Evolutionary conservation across 64 coral and sea anemone genomes (phyloP).

Genomic region (Anthopleura sola): DNA sequence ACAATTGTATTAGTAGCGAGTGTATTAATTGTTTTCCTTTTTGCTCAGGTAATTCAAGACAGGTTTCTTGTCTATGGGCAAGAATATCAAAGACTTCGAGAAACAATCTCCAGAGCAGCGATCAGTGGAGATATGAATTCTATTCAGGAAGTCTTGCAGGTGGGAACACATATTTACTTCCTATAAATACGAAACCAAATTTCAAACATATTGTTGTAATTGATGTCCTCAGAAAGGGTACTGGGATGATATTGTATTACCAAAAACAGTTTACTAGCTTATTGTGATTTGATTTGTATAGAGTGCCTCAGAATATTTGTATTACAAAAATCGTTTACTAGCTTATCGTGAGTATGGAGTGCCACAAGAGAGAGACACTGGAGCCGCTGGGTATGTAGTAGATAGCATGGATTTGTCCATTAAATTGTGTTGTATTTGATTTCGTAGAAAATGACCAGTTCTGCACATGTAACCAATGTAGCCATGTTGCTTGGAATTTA

Average conservation of each 20-base stretch:
- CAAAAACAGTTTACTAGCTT: too few relatives aligned
- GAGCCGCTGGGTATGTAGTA: neutral
- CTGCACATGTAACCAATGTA: neutral
- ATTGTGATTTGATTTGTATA: too few relatives aligned
- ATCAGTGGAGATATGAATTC: constrained; percentile 35
- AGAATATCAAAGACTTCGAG: constrained; percentile 37
- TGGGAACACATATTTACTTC: neutral
- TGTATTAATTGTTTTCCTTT: too few relatives aligned
- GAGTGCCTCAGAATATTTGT: too few relatives aligned
- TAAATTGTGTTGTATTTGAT: neutral
- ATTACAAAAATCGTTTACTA: too few relatives aligned
- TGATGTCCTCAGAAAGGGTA: too few relatives aligned
- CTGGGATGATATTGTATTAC: too few relatives aligned
- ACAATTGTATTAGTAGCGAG: too few relatives aligned
- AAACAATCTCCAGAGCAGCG: constrained; percentile 34
- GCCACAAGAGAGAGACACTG: neutral
- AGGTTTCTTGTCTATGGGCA: constrained; percentile 48
- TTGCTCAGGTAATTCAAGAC: constrained; percentile 46
- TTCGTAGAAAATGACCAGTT: neutral
- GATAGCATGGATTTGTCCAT: neutral
- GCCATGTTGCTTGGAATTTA: neutral
- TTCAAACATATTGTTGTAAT: too few relatives aligned
- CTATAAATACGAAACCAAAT: too few relatives aligned
- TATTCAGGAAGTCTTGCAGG: constrained; percentile 17
- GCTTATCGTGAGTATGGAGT: too few relatives aligned